Conservation (phyloP, 2,113 vertebrate genomes). For the Heteronetta atricapilla region DNA sequence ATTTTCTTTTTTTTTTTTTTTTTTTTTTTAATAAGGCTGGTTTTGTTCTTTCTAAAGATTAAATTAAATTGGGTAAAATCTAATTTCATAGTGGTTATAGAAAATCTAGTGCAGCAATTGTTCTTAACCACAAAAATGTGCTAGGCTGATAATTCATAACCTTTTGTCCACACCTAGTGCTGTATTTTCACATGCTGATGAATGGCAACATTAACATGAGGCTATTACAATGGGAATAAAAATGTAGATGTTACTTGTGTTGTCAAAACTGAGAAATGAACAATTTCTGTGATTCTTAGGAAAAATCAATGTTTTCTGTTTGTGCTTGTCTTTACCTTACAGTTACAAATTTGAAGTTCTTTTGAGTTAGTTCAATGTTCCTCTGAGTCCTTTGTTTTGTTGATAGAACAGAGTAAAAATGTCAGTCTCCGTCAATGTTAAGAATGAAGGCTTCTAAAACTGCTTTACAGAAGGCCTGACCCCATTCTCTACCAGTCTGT, state of each 20-base stretch:
- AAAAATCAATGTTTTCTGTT: neutral
- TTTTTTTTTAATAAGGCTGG: neutral
- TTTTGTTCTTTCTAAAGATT: neutral
- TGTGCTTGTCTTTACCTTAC: slow-evolving; percentile 20
- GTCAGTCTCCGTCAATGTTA: slow-evolving; percentile 19
- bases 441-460: neutral
- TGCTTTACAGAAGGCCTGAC: neutral
- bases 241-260: neutral
- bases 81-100: neutral
- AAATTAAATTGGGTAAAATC: neutral
- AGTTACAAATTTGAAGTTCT: slow-evolving; percentile 32
- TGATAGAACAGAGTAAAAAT: slow-evolving; percentile 29
- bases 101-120: neutral
- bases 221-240: neutral
- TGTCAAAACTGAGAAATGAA: neutral
- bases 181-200: neutral
- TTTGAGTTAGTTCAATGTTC: neutral
- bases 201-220: neutral
- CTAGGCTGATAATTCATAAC: neutral
- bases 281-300: neutral
- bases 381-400: slow-evolving; percentile 36
- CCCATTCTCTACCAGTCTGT: neutral
- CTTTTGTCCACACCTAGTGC: neutral
- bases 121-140: neutral
- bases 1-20: neutral